phyloP scores from a whole-genome alignment of 2,888 invertebrate species.

The Julus scanicus region DNA sequence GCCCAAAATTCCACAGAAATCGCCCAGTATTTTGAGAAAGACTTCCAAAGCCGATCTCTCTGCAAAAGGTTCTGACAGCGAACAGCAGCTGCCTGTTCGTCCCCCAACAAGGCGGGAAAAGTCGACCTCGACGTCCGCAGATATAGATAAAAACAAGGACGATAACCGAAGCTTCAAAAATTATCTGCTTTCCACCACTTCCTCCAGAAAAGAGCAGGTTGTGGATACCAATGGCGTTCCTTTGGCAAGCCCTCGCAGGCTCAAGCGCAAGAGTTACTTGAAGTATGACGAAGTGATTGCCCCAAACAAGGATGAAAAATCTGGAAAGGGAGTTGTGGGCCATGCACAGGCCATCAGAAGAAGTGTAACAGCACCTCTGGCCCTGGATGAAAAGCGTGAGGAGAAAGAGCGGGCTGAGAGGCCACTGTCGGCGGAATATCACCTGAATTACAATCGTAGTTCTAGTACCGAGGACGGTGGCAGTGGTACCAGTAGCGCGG shows the following conservation, averaged over 20 bases:
- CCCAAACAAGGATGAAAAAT: conserved; percentile 43
- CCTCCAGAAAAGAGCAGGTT: conserved; percentile 27
- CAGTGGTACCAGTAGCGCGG: conserved; percentile 61
- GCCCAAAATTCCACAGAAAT: background rate
- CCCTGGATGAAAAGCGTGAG: conserved; percentile 48
- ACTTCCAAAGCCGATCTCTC: background rate
- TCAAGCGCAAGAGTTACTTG: conserved; percentile 39
- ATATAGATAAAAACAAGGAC: background rate
- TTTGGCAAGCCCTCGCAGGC: conserved; percentile 48
- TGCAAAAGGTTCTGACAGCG: background rate
- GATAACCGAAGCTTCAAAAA: background rate
- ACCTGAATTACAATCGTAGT: conserved; percentile 57
- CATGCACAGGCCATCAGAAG: conserved; percentile 53
- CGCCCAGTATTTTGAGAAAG: conserved; percentile 39
- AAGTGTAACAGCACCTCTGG: conserved; percentile 57
- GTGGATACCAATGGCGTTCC: conserved; percentile 12
- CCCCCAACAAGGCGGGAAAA: conserved; percentile 50
- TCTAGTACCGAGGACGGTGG: conserved; percentile 60
- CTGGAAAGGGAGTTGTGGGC: background rate
- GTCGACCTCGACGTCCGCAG: conserved; percentile 22
- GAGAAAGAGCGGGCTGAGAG: conserved; percentile 49
- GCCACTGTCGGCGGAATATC: conserved; percentile 55
- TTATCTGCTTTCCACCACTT: background rate
- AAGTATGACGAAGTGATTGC: conserved; percentile 48
- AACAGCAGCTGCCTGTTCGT: background rate